phyloP scores from a whole-genome alignment of 64 coral and sea anemone species.

The Dendrophyllia cribrosa region DNA sequence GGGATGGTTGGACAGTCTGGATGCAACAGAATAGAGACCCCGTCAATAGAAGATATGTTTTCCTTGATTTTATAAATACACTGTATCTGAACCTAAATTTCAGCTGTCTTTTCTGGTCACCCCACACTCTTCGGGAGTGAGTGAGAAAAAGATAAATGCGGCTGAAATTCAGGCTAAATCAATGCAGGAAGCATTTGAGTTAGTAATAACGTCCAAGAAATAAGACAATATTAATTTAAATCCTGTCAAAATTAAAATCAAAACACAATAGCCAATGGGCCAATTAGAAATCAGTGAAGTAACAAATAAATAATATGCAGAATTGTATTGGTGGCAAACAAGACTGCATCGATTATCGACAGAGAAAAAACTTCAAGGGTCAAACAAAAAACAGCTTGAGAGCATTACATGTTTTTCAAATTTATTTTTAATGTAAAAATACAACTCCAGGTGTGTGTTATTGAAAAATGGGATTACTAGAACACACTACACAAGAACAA shows the following conservation, averaged over 20 bases:
- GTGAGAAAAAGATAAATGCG: too few species aligned
- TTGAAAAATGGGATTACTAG: neutral
- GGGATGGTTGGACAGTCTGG: too few species aligned
- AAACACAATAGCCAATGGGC: neutral
- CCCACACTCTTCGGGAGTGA: too few species aligned
- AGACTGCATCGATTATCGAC: neutral
- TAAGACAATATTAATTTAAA: neutral
- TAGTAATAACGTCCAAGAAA: neutral
- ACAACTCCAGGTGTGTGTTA: neutral
- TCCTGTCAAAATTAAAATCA: neutral
- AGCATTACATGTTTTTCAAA: neutral
- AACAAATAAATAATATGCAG: neutral
- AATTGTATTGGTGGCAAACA: neutral
- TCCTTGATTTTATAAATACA: too few species aligned
- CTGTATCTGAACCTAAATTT: too few species aligned
- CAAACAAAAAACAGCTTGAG: neutral
- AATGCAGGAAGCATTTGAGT: neutral
- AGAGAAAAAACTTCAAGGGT: neutral
- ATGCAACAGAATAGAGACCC: too few species aligned
- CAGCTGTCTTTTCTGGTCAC: too few species aligned
- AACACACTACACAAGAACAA: neutral
- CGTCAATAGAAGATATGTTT: too few species aligned
- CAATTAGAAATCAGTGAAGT: neutral
- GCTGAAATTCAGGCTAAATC: too few species aligned
- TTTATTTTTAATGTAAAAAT: neutral